A percentile compares a stretch with the other conserved stretches of the same genome.
Conservation (phyloP, 2,797 vertebrate species). For the Epinephelus coioides region DNA sequence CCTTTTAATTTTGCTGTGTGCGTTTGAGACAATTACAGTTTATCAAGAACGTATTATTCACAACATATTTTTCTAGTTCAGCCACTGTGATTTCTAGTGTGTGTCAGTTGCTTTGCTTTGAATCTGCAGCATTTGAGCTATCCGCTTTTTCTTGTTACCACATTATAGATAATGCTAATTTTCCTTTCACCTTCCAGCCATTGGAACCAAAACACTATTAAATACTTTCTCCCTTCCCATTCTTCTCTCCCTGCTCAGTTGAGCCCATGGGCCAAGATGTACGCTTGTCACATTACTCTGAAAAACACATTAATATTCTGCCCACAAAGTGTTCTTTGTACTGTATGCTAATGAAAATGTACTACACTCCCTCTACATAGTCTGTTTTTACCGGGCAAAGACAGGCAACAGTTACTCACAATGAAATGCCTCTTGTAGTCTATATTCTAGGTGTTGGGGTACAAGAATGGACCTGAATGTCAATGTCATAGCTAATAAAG, state of each 20-base stretch:
- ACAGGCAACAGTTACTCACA: constrained; percentile 35
- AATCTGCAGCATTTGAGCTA: constrained; percentile 48
- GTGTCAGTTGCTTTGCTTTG: constrained; percentile 30
- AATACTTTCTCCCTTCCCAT: constrained; percentile 70
- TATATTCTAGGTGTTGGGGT: constrained; percentile 31
- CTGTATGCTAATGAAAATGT: constrained; percentile 76
- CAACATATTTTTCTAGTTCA: constrained; percentile 33
- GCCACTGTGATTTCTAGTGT: constrained; percentile 8
- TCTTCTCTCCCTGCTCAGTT: constrained; percentile 73
- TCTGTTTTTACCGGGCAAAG: constrained; percentile 48
- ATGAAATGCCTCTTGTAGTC: constrained; percentile 49
- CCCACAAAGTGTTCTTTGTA: constrained; percentile 59
- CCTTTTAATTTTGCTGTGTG: constrained; percentile 30
- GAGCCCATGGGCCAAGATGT: constrained; percentile 75
- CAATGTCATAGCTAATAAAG: constrained; percentile 30
- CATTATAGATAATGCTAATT: constrained; percentile 81
- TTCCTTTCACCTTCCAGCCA: constrained; percentile 74
- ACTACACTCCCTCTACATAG: constrained; percentile 28
- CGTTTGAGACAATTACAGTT: constrained; percentile 19
- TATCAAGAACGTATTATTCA: not conserved
- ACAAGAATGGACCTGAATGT: constrained; percentile 43
- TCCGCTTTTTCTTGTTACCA: constrained; percentile 73
- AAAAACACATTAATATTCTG: constrained; percentile 79
- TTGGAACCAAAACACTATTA: constrained; percentile 76
- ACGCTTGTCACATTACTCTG: constrained; percentile 72